Evolutionary conservation across 2,888 invertebrate species (phyloP), one percentile per base, ranked within the genome.

Genomic region (Microdon myrmicae): DNA sequence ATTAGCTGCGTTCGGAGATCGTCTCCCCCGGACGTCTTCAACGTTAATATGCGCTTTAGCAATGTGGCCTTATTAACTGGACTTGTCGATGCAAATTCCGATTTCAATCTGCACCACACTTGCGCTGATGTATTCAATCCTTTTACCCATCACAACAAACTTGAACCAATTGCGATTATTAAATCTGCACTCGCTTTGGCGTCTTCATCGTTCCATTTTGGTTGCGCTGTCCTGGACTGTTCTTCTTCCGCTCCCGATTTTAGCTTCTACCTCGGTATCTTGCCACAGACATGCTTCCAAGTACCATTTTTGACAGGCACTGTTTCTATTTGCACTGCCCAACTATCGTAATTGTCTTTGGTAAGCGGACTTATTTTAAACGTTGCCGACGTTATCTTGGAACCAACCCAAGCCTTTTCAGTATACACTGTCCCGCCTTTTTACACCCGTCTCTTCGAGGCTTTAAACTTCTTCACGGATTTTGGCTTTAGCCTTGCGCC

Each of bases 321-420:
- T 7, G 39, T 37, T 7, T 37, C 37, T 6, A 47, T 47, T 14
- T 47, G 22, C 38, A 48, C 39, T 2, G 39, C 32, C 32, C 49
- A 49, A 4, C 38, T 49, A n/a, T 31, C 26, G 12, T 39, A 39
- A 12, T 49, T 39, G n/a, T 49, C 10, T 16, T 19, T 39, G 1
- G 7, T 19, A 2, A 26, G 19, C n/a, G 39, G 39, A 6, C 28
- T 28, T 2, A 29, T 41, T 4, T 10, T 16, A 28, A 28, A 13
- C 13, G 20, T 20, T 9, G 4, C 12, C 1, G 41, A 20, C 41
- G 29, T 41, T 19, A 12, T 41, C 26, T 9, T 8, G 9, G 12
- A 7, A 10, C n/a, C n/a, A n/a, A n/a, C n/a, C n/a, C n/a, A n/a
- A n/a, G n/a, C n/a, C n/a, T n/a, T n/a, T n/a, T n/a, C n/a, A n/a